Conservation (phyloP, 2,113 vertebrate species). For the Sinocyclocheilus rhinocerous region DNA sequence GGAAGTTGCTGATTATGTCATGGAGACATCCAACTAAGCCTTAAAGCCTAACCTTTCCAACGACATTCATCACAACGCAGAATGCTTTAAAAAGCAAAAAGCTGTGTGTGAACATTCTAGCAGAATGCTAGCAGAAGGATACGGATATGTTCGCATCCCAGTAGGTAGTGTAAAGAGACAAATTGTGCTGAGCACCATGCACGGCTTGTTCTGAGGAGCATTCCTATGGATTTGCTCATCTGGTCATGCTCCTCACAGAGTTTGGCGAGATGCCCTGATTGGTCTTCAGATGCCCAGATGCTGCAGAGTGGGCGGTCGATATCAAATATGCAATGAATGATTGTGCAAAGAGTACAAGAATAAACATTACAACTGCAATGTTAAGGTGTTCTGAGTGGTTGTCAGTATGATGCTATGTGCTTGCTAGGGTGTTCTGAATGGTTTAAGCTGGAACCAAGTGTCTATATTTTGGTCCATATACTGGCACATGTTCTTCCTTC, state of each 20-base stretch:
- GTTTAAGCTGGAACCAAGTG: neutral
- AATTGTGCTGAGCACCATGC: constrained; percentile 62
- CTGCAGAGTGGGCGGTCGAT: neutral
- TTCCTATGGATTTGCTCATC: constrained; percentile 27
- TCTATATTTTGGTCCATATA: neutral
- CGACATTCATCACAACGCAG: neutral
- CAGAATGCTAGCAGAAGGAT: neutral
- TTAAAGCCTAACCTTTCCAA: neutral
- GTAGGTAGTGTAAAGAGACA: constrained; percentile 1
- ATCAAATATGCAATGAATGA: constrained; percentile 1
- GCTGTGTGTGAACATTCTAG: neutral
- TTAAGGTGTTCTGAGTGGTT: neutral
- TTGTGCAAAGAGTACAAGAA: neutral
- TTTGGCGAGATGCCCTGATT: constrained; percentile 7
- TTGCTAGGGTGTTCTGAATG: neutral
- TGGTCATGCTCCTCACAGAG: constrained; percentile 21
- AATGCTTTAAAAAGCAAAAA: constrained; percentile 3
- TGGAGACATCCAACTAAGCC: neutral
- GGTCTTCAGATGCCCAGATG: constrained; percentile 5
- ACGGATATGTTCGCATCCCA: neutral
- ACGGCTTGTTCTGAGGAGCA: constrained; percentile 31
- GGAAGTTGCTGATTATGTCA: constrained; percentile 3
- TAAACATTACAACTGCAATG: neutral
- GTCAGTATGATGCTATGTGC: neutral
- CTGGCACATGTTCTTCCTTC: too few species aligned